Evolutionary conservation across 2,113 vertebrate species (phyloP), one percentile per base, ranked within the genome.

Genomic region (Ellobius talpinus): DNA sequence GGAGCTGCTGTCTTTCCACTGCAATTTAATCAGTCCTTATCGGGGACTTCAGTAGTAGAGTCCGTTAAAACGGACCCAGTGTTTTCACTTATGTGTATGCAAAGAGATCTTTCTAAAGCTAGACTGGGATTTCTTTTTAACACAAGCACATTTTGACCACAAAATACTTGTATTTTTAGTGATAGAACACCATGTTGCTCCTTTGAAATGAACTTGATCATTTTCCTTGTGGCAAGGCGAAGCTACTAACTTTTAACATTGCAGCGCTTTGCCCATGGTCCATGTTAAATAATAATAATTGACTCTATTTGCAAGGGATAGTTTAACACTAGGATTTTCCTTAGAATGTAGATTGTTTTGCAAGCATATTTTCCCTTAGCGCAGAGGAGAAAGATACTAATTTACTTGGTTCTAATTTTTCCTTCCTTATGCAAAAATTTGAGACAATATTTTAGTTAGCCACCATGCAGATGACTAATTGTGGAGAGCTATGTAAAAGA

Each of bases 21-120:
- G 97, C 96, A 90, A 97, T 96, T 98, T 98, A 98, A 96, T 97
- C 81, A 95, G 66, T 96, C 98, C 97, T 70, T 96, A 0, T 94
- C 61, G 96, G 95, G 96, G 94, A 98, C 94, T 97, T 92, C 91
- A 77, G 73, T 97, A 92, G 95, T 87, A 96, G 97, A 79, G 91
- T 93, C 26, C 79, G 19, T 65, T 45, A 65, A 42, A 65, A 45
- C 9, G 4, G 21, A 31, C 31, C 58, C 17, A 24, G 24, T 42
- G 63, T 31, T 31, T 26, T 31, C 58, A 45, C 26, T 14, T 42
- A 3, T 42, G 8, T 97, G 91, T 96, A 95, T 93, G 89, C 79
- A 97, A 86, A 91, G 10, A 70, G 65, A 97, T 94, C 85, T 97
- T 95, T 98, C 97, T 96, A 98, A 96, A 96, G 79, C 66, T 85